Conservation (phyloP, 2,797 vertebrate genomes). For the Rousettus madagascariensis region DNA sequence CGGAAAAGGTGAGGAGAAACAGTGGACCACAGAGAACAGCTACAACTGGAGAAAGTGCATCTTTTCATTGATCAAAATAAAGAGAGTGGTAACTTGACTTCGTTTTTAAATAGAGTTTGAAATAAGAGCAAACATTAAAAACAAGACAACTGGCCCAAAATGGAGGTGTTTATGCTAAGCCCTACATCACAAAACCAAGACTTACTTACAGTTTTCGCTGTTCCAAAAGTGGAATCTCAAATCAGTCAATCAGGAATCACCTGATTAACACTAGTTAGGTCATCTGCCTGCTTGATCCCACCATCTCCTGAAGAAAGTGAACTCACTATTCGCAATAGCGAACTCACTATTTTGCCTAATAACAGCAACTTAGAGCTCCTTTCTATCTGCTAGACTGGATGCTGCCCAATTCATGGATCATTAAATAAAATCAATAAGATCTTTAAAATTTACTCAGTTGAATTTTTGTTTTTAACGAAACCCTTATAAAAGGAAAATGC, state of each 20-base stretch:
- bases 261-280: neutral
- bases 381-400: neutral
- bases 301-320: neutral
- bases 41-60: neutral
- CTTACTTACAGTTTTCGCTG: neutral
- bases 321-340: neutral
- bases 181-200: neutral
- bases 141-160: neutral
- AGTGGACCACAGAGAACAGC: neutral
- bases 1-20: neutral
- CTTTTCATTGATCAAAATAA: constrained; percentile 18
- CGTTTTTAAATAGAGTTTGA: constrained; percentile 39
- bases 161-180: neutral
- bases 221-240: neutral
- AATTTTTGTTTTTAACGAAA: neutral
- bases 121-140: constrained; percentile 16
- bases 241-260: neutral
- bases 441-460: constrained; percentile 5
- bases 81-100: neutral
- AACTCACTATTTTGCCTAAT: neutral
- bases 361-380: neutral
- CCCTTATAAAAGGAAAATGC: neutral
- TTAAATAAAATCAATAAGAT: neutral
- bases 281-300: neutral
- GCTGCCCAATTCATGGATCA: neutral